Evolutionary conservation across 2,888 invertebrate genomes (phyloP).

Genomic region (Cheilosia grossa): DNA sequence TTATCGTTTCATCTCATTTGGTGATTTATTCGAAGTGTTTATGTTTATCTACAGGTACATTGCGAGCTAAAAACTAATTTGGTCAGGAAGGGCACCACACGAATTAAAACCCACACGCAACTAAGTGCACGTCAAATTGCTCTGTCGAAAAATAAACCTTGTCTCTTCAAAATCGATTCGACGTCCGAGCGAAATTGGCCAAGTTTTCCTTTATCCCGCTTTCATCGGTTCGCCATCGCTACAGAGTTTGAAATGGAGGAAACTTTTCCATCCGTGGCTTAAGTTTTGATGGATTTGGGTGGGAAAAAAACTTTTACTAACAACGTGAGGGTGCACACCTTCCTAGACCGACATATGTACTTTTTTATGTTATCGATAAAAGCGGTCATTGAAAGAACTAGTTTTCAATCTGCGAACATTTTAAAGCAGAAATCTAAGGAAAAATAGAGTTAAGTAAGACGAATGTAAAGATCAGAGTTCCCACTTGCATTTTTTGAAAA

Average conservation of each 20-base stretch:
- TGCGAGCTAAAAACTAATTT: background rate
- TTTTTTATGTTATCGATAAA: too few relatives aligned
- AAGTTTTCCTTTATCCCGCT: background rate
- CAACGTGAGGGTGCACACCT: too few relatives aligned
- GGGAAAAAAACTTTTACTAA: background rate
- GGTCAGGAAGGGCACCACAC: background rate
- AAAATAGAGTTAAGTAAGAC: too few relatives aligned
- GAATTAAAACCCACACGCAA: background rate
- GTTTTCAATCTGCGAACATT: too few relatives aligned
- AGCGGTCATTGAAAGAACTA: too few relatives aligned
- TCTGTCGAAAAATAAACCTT: background rate
- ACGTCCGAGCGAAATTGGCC: background rate
- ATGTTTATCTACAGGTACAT: background rate
- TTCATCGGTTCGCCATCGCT: constrained; percentile 2
- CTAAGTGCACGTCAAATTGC: too few relatives aligned
- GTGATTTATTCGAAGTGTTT: background rate
- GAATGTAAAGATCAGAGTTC: too few relatives aligned
- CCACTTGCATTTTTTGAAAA: too few relatives aligned
- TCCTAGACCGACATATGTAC: too few relatives aligned
- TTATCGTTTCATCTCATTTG: background rate
- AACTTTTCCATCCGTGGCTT: background rate
- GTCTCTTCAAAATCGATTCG: background rate
- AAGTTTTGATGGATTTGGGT: background rate
- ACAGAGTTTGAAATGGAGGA: background rate
- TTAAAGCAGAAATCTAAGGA: too few relatives aligned